phyloP scores from a whole-genome alignment of 2,797 vertebrate genomes.

The Chlorospingus semifuscus region DNA sequence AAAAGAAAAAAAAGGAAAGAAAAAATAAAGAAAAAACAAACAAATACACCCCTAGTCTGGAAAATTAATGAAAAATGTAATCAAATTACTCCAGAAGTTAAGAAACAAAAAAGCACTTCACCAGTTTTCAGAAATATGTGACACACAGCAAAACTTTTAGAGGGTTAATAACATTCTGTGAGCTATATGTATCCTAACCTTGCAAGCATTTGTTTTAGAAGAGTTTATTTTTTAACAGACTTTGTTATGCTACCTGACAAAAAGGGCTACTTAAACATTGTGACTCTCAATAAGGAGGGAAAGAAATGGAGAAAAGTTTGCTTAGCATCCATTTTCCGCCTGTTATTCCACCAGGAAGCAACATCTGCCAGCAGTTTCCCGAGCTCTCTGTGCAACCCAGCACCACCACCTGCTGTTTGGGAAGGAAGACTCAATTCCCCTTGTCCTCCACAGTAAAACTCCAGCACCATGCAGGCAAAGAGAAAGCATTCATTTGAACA shows the following conservation, averaged over 20 bases:
- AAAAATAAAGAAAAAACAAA: not conserved
- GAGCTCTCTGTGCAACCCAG: conserved; percentile 1
- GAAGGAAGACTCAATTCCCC: conserved; percentile 27
- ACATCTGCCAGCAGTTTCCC: not conserved
- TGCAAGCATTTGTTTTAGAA: not conserved
- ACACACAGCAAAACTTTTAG: not conserved
- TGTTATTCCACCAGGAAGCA: not conserved
- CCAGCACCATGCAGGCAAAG: not conserved
- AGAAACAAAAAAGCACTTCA: not conserved
- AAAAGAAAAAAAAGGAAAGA: fast-evolving
- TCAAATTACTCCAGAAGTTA: not conserved
- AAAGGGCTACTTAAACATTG: not conserved
- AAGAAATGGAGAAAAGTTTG: not conserved
- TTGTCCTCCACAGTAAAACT: not conserved
- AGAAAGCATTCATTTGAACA: not conserved
- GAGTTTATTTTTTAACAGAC: not conserved
- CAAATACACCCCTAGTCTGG: not conserved
- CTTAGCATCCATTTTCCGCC: not conserved
- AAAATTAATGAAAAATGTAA: not conserved
- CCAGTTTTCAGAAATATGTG: not conserved
- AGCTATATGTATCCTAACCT: not conserved
- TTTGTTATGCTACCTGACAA: not conserved
- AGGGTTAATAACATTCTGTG: not conserved
- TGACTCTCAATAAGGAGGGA: not conserved
- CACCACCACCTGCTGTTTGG: conserved; percentile 71